Evolutionary conservation across 2,888 invertebrate genomes (phyloP).

Genomic region (Perizoma affinitatum): DNA sequence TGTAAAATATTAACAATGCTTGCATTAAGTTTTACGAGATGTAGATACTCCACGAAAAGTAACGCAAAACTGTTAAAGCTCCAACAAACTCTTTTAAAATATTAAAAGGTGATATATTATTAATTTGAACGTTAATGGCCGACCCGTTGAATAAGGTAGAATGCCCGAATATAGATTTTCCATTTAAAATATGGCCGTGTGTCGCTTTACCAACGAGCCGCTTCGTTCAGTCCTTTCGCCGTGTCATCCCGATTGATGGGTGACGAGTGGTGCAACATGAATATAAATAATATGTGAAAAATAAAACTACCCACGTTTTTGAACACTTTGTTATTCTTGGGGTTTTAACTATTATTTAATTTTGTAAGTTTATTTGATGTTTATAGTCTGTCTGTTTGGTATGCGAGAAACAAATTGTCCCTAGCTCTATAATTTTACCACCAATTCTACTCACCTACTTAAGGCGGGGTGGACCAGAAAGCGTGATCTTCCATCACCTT

Average conservation of each 20-base stretch:
- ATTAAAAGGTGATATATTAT: conserved; percentile 62
- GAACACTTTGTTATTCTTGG: neutral
- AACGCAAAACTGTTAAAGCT: neutral
- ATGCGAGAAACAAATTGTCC: too few species aligned
- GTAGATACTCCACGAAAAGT: too few species aligned
- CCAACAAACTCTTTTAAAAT: conserved; percentile 24
- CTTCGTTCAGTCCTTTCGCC: conserved; percentile 52
- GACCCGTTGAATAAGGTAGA: conserved; percentile 23
- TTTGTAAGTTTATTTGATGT: too few species aligned
- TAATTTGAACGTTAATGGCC: conserved; percentile 63
- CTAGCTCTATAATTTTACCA: too few species aligned
- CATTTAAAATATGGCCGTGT: conserved; percentile 56
- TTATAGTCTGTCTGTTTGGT: too few species aligned
- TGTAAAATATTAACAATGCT: too few species aligned
- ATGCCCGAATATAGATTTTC: conserved; percentile 41
- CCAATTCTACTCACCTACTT: too few species aligned
- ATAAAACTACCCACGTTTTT: neutral
- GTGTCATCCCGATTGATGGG: conserved; percentile 57
- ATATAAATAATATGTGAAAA: conserved; percentile 42
- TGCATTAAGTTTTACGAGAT: too few species aligned
- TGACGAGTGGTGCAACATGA: conserved; percentile 52
- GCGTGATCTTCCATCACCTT: too few species aligned
- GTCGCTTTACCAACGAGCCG: conserved; percentile 57
- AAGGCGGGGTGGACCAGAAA: too few species aligned
- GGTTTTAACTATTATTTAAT: neutral